Base-by-base conservation (phyloP, 1,140 invertebrate genomes). In the Elysia chlorotica region DNA sequence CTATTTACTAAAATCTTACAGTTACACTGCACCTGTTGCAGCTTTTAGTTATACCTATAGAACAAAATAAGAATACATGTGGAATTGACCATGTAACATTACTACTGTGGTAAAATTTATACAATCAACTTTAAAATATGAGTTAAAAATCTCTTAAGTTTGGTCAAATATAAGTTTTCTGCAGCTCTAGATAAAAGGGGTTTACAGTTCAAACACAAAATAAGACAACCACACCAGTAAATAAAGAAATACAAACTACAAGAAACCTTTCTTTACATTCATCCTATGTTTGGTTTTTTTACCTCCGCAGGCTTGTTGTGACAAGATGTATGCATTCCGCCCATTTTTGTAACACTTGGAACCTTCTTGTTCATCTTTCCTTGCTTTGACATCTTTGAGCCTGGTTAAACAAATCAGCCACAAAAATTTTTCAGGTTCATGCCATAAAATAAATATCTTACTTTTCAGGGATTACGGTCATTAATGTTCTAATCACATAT, bases 271-370 rank as follows among this genome's bases (percentile, higher is more conserved):
- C n/a, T n/a, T n/a, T n/a, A 33, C 19, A 37, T 48, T 33, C 69
- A 62, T 2, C 19, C n/a, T 54, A 28, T 35, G 30, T n/a, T 25
- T 25, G 14, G n/a, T 3, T n/a, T 37, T 28, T 70, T 76, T 79
- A 84, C 82, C 79, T 84, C 82, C 37, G 82, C 82, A 63, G 82
- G 81, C 73, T 82, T 84, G 74, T 82, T 82, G 41, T 82, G 80
- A 23, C 75, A 65, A 23, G 65, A 71, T 28, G 73, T 77, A 54
- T 31, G 71, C 74, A 75, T 73, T 78, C 33, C 59, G 73, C n/a
- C n/a, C n/a, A n/a, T n/a, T 78, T 57, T 57, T 66, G n/a, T 74
- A 59, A 54, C 62, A 35, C 68, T 36, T 4, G 73, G 37, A 5
- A 35, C 75, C 57, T 56, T 70, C 19, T 53, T 71, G 25, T 69